Base-by-base conservation (phyloP, 2,888 invertebrate species). In the Fragum sueziense region DNA sequence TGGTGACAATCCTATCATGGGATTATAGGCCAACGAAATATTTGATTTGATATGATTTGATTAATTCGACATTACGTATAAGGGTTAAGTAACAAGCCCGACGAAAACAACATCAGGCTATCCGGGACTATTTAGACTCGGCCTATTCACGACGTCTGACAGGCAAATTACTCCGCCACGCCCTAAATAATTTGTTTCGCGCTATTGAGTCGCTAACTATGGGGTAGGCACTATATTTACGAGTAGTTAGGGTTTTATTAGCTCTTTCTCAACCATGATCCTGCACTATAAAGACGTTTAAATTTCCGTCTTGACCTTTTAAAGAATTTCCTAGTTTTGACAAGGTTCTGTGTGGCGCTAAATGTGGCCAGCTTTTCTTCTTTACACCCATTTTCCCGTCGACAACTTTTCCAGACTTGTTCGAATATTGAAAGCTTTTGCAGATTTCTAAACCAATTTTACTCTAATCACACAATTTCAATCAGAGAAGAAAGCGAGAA, bases 101-200 rank as follows among this genome's bases (percentile, higher is more conserved):
- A n/a, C n/a, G n/a, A n/a, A n/a, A n/a, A n/a, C n/a, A n/a, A n/a
- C n/a, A n/a, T n/a, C n/a, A n/a, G 70, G 67, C 67, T 76, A 71
- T 59, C 62, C 11, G 29, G 47, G 65, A 79, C 73, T 78, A 75
- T 70, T 82, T 82, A 82, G 82, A 37, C 72, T 73, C 59, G 61
- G 69, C 34, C 80, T 59, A 76, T 80, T 84, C 80, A 84, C 73
- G 34, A 52, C 47, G 51, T 74, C 70, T 84, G 84, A 84, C 84
- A 84, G 79, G 73, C 80, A 84, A 84, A 84, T 84, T 80, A 84
- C 72, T 79, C 74, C 79, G 80, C 70, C 72, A 76, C 80, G 76
- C 79, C 84, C 78, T 72, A 59, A 70, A 80, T 80, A 80, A 78
- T 81, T 81, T 78, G 81, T 78, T 73, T 78, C 74, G 68, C 78